Conservation (phyloP, 2,113 vertebrate genomes). For the Uropsilus gracilis region DNA sequence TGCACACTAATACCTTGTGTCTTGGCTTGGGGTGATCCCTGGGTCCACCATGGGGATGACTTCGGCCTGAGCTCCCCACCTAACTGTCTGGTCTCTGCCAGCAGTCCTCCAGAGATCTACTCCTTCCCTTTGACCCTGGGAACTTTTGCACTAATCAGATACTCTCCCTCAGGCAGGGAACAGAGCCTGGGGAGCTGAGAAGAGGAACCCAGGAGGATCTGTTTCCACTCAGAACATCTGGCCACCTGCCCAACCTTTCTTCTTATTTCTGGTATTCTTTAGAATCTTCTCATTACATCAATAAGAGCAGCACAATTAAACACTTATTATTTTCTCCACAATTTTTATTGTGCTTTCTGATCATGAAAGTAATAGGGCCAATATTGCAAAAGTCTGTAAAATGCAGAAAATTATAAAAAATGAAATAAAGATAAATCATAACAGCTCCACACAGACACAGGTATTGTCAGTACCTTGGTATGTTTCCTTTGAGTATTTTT, state of each 20-base stretch:
- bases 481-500: constrained; percentile 19
- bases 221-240: constrained; percentile 62
- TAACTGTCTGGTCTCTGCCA: neutral
- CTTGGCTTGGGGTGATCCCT: neutral
- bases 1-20: accelerated
- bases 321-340: neutral
- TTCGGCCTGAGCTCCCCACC: neutral
- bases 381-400: neutral
- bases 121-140: constrained; percentile 28
- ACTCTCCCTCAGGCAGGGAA: constrained; percentile 19
- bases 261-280: constrained; percentile 43
- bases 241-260: constrained; percentile 68
- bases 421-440: neutral
- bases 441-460: neutral
- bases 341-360: constrained; percentile 31
- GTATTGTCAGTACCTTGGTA: neutral
- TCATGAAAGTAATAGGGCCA: constrained; percentile 14
- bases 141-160: constrained; percentile 30
- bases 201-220: constrained; percentile 52
- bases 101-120: neutral
- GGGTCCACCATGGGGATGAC: neutral
- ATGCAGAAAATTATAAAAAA: neutral
- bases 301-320: constrained; percentile 25
- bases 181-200: constrained; percentile 57
- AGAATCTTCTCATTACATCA: constrained; percentile 53